These are phyloP conservation scores for Corticium candelabrum DNA, from an alignment of 37 sponge, comb jelly and placozoan genomes.

Conservation along the genomic window DNA sequence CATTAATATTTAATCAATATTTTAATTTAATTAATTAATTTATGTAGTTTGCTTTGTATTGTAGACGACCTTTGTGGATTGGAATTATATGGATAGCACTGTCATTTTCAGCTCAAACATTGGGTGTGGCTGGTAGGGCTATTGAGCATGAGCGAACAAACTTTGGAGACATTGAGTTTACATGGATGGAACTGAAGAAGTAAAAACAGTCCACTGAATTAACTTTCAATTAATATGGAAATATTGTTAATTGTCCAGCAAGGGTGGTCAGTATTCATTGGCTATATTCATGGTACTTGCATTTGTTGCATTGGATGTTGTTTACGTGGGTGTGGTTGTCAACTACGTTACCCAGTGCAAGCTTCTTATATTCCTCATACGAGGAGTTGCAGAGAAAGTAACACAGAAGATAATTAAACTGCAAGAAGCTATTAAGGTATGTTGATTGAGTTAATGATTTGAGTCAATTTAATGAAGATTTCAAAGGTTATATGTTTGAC, in stretches of 20 bases:
- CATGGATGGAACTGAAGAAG: background rate
- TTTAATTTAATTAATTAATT: too few species aligned
- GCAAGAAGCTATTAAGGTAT: background rate
- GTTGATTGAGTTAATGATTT: background rate
- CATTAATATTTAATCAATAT: too few species aligned
- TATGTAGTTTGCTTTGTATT: background rate
- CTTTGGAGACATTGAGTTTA: background rate
- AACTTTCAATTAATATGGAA: background rate
- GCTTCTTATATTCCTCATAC: conserved; percentile 56
- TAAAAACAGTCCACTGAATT: background rate
- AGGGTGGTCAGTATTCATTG: background rate
- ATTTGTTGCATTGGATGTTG: conserved; percentile 51
- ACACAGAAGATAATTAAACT: background rate
- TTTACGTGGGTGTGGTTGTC: conserved; percentile 56
- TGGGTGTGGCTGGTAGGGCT: background rate
- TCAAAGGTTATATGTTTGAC: too few species aligned
- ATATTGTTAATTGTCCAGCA: background rate
- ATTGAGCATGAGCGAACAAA: background rate
- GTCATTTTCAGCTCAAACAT: background rate
- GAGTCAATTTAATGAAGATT: too few species aligned
- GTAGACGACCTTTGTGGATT: background rate
- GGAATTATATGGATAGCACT: background rate
- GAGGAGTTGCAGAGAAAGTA: background rate
- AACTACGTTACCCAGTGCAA: conserved; percentile 77
- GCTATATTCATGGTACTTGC: conserved; percentile 17